Evolutionary conservation across 2,113 vertebrate genomes (phyloP).

Genomic region (Amblyornis subalaris): DNA sequence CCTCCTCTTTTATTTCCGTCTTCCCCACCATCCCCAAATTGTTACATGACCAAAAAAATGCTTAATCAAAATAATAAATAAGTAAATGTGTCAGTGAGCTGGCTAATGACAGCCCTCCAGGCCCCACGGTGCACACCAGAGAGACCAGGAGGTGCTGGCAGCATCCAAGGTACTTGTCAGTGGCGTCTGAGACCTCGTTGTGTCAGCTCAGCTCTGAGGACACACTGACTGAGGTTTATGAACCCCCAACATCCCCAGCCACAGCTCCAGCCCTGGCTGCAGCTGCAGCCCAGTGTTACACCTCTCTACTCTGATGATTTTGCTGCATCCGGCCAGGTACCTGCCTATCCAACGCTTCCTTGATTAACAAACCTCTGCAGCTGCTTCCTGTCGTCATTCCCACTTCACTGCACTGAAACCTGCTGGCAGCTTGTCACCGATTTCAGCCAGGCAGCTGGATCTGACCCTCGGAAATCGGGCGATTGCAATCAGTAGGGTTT

Average conservation of each 20-base stretch:
- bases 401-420: background rate
- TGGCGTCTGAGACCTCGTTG: background rate
- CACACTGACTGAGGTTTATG: background rate
- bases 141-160: background rate
- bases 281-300: background rate
- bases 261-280: background rate
- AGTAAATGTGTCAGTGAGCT: background rate
- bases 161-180: background rate
- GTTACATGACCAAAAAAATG: background rate
- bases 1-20: background rate
- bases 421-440: fast-evolving
- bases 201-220: background rate
- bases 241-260: background rate
- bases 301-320: background rate
- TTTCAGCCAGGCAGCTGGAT: background rate
- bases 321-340: background rate
- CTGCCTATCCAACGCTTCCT: background rate
- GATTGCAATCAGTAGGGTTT: background rate
- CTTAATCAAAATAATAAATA: background rate
- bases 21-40: background rate
- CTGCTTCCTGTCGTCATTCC: background rate
- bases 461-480: background rate
- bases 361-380: background rate
- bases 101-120: background rate
- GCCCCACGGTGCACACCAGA: background rate